Evolutionary conservation across 2,113 vertebrate genomes (phyloP).

Genomic region (Clupea harengus): DNA sequence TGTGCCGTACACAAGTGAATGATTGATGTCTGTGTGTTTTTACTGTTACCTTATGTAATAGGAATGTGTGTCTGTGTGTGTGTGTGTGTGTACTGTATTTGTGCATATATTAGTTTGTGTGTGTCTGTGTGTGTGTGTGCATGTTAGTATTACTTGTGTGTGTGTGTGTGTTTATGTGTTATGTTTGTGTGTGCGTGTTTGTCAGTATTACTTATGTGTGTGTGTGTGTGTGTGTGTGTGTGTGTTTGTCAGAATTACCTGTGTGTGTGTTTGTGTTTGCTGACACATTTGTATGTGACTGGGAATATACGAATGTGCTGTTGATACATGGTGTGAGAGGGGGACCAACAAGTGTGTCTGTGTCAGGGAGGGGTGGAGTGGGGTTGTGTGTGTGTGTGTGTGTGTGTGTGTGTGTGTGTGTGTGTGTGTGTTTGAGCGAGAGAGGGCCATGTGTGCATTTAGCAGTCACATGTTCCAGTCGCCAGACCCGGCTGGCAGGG

Average conservation of each 20-base stretch:
- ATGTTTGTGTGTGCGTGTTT: neutral
- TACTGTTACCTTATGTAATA: neutral
- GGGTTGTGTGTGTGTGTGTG: too few relatives aligned
- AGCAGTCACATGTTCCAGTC: slow-evolving; percentile 25
- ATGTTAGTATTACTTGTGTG: neutral
- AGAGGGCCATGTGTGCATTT: slow-evolving; percentile 16
- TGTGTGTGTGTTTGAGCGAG: slow-evolving; percentile 33
- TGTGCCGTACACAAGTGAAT: neutral
- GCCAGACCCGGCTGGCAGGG: neutral
- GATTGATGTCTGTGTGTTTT: neutral
- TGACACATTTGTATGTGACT: neutral
- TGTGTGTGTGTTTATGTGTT: too few relatives aligned
- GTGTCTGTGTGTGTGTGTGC: neutral
- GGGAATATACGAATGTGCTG: neutral
- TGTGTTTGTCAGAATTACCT: neutral
- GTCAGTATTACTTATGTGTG: neutral
- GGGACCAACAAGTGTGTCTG: neutral
- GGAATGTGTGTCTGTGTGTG: neutral
- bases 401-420: slow-evolving; percentile 28
- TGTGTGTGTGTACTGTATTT: too few relatives aligned
- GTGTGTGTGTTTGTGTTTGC: neutral
- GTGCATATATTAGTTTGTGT: neutral
- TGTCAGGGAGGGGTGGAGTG: too few relatives aligned
- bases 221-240: neutral
- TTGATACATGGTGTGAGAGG: neutral